These are phyloP conservation scores for Actinemys pallida DNA, from an alignment of 2,113 vertebrate genomes.

Conservation along the genomic window DNA sequence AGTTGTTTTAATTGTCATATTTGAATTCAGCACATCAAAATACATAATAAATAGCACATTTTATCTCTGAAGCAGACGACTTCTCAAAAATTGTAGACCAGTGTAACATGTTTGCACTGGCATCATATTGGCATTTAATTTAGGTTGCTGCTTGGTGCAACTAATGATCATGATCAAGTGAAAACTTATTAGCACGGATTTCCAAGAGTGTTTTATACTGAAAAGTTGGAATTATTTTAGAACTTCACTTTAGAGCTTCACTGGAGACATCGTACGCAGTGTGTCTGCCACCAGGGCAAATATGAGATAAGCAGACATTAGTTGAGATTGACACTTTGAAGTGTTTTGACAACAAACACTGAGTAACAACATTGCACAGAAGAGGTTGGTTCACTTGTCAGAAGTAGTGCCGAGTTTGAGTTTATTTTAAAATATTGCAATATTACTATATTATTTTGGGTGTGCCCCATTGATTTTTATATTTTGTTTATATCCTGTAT, in stretches of 20 bases:
- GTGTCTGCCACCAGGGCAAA: neutral
- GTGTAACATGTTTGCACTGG: rapidly evolving
- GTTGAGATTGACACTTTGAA: neutral
- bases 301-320: rapidly evolving
- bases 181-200: neutral
- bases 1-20: no score
- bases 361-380: neutral
- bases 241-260: neutral
- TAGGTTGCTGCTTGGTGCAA: neutral
- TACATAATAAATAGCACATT: no score
- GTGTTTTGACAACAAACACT: neutral
- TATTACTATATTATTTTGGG: neutral
- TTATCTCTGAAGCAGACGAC: no score
- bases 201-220: slow-evolving; percentile 10
- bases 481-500: neutral
- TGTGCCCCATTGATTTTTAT: neutral
- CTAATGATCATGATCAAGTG: neutral
- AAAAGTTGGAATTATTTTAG: slow-evolving; percentile 39
- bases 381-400: neutral
- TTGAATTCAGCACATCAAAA: no score
- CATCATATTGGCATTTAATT: neutral
- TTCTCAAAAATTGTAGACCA: no score
- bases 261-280: neutral
- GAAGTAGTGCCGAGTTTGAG: neutral
- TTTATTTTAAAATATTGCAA: neutral